Percentiles rank a stretch among this genome's conserved stretches.
phyloP scores from a whole-genome alignment of 2,888 invertebrate species.

The Pollenia angustigena region DNA sequence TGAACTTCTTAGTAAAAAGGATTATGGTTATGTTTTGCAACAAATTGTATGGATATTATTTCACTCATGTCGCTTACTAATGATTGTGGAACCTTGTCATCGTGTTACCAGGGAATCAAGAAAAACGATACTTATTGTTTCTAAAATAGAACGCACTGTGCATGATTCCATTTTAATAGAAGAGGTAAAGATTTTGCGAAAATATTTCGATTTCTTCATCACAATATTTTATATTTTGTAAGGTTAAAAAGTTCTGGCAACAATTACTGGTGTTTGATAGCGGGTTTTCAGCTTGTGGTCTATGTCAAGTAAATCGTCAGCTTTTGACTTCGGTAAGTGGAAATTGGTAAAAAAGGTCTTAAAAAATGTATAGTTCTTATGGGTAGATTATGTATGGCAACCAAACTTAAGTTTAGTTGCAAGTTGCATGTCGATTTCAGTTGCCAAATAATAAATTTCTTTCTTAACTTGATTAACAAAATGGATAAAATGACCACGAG shows the following conservation, averaged over 20 bases:
- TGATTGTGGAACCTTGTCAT: slow-evolving; percentile 86
- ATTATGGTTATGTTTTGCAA: slow-evolving; percentile 84
- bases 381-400: too few relatives aligned
- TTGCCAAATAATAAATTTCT: too few relatives aligned
- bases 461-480: too few relatives aligned
- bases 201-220: too few relatives aligned
- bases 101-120: slow-evolving; percentile 84
- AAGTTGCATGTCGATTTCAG: too few relatives aligned
- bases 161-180: slow-evolving; percentile 82
- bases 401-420: too few relatives aligned
- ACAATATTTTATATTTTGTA: neutral
- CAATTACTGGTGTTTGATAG: slow-evolving; percentile 81
- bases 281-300: slow-evolving; percentile 85
- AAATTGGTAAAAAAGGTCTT: neutral
- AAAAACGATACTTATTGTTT: slow-evolving; percentile 84
- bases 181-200: slow-evolving; percentile 76
- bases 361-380: too few relatives aligned
- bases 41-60: slow-evolving; percentile 85
- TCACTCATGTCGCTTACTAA: slow-evolving; percentile 84
- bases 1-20: slow-evolving; percentile 83
- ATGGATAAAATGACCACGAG: too few relatives aligned
- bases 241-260: slow-evolving; percentile 83
- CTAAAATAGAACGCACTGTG: slow-evolving; percentile 83
- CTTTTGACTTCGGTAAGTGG: slow-evolving; percentile 85
- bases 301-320: slow-evolving; percentile 85